These are phyloP conservation scores for Grantiella picta DNA, from an alignment of 2,113 vertebrate species.

Conservation along the genomic window DNA sequence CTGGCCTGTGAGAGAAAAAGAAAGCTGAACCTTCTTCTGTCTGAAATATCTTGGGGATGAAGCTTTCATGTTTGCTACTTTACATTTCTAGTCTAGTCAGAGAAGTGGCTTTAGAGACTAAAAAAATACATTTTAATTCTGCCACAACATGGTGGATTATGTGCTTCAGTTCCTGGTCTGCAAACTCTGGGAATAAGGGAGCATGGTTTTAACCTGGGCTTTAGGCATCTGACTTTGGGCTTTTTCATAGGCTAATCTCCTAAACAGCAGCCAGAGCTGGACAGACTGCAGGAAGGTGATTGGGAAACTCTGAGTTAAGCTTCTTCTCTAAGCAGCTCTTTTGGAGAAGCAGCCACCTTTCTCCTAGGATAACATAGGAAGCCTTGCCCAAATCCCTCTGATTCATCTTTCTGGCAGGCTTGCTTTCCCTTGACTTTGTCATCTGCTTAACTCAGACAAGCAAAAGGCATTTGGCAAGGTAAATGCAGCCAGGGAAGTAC, in stretches of 20 bases:
- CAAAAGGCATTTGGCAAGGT: conserved; percentile 24
- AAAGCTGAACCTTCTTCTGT: background rate
- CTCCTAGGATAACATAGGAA: background rate
- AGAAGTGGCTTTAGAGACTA: background rate
- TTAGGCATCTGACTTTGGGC: background rate
- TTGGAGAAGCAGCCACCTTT: background rate
- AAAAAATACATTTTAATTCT: background rate
- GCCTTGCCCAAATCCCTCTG: background rate
- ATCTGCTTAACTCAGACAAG: background rate
- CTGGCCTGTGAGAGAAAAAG: background rate
- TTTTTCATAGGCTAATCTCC: background rate
- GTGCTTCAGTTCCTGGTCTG: background rate
- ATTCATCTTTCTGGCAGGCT: background rate
- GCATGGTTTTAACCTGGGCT: background rate
- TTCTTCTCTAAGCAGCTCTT: background rate
- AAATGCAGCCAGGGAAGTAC: background rate
- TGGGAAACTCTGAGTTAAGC: background rate
- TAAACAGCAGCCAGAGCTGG: background rate
- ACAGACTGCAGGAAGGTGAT: background rate
- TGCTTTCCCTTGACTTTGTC: background rate
- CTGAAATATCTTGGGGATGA: background rate
- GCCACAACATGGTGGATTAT: background rate
- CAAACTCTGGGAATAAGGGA: background rate
- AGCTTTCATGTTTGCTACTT: background rate
- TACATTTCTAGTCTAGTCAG: background rate